Evolutionary conservation across 2,888 invertebrate species (phyloP), one percentile per base, ranked within the genome.

Genomic region (Prosapia bicincta): DNA sequence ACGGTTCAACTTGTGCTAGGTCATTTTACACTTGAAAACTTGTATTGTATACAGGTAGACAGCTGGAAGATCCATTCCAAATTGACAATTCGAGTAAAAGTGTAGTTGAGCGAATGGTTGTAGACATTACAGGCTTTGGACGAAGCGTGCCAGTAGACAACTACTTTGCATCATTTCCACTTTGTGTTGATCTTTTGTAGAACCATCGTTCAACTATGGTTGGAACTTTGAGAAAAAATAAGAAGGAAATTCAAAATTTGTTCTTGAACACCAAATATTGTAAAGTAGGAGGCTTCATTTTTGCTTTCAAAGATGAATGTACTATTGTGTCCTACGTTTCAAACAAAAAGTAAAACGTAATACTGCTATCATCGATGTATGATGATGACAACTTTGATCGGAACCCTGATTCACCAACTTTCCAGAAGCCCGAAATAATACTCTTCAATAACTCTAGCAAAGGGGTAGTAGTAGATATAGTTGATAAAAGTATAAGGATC

Each of bases 291-390:
- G 54, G 30, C 20, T 32, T 26, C 20, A 26, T 70, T 23, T 76
- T 73, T 72, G 74, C 67, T n/a, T 78, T 65, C 66, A 66, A 54
- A 38, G 38, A 76, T 30, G 69, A 28, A 3, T 66, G 66, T 65
- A 76, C 72, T 13, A 76, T 82, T 65, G 79, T 81, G 30, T 81
- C 81, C 24, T 81, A 80, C 76, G 79, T 81, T 71, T 80, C 81
- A 43, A 81, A 82, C 79, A 81, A 81, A 74, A 81, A 79, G 5
- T 81, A 80, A 77, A 76, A 73, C 72, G 79, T 80, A 13, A 24
- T 80, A 13, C 23, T 78, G 0, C 28, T 79, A 13, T 80, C 79
- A 26, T 76, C 79, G 20, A 71, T 82, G 66, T 80, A 80, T 67
- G 68, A 75, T 54, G 76, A 76, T 65, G 74, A 76, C n/a, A 72